Base-by-base conservation (phyloP, 2,113 vertebrate species). In the Onychostruthus taczanowskii region DNA sequence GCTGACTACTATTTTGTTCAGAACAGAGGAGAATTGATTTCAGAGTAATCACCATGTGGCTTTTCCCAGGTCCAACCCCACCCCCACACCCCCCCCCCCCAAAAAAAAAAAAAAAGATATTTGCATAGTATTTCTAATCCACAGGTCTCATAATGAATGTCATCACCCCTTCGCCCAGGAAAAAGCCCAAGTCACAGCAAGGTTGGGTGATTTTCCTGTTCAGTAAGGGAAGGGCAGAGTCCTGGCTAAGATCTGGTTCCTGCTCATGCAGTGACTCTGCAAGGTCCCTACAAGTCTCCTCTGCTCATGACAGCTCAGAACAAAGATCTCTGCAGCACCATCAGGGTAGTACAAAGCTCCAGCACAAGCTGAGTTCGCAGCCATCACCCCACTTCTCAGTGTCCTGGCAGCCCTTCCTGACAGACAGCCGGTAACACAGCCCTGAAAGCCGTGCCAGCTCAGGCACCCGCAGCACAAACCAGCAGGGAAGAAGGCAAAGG, bases 1-100 rank as follows among this genome's bases (percentile, higher is more conserved):
- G 88, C 88, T 93, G 83, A 92, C 90, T 96, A 77, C 79, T 0
- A 4, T 83, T 95, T 90, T 91, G 90, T 80, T 86, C 59, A 33
- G 69, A 87, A 89, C 41, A 93, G 75, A 56, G 87, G 56, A 91
- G 80, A 85, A 94, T 1, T 91, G 95, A 91, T 87, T 90, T 80
- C 56, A 80, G 44, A 92, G 53, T 44, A 84, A 91, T 87, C 39
- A 37, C 33, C 75, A 35, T 30, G 22, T 56, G 52, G 30, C 39
- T 90, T 83, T 94, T 70, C 72, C 79, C 47, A 63, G 47, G 70
- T 84, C 55, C 63, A 77, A 86, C 64, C 24, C 23, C 24, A 84
- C 56, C 16, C 31, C 43, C 43, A 43, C 20, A 4, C 19, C 31
- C 28, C 16, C 1, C 27, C 6, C 6, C 10, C 53, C 23, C 10